Evolutionary conservation across 2,113 vertebrate genomes (phyloP), one percentile per base, ranked within the genome.

Genomic region (Anoplopoma fimbria): DNA sequence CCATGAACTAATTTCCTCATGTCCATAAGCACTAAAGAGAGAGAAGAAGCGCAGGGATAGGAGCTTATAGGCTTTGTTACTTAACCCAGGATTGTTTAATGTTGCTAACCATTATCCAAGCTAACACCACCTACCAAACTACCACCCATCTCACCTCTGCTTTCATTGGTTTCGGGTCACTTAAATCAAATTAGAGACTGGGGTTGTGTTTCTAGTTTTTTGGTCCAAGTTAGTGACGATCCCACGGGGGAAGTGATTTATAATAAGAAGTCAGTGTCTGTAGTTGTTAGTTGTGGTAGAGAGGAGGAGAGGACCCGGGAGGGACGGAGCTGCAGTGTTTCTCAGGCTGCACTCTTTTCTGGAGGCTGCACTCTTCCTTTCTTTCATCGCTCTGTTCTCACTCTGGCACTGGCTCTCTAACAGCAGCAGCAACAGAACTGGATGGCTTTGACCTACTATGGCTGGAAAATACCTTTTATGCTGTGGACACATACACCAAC

Each of bases 401-500:
- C 89, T 88, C 62, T 90, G 83, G 83, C 90, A 84, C 77, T 89
- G 83, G 82, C 92, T 91, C 84, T 89, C 87, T 89, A 91, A 93
- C 90, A 92, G 62, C 87, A 81, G 85, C 91, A 81, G 76, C 88
- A 89, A 61, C 89, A 92, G 73, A 81, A 78, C 83, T 90, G 88
- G 88, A 93, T 92, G 92, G 91, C 93, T 93, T 94, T 93, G 93
- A 86, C 88, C 90, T 82, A 84, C 87, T 90, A 69, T 91, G 91
- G 80, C 90, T 89, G 87, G 79, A 89, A 90, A 87, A 81, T 34
- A 81, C 82, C 82, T 62, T 33, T 55, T 71, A 83, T 75, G 21
- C 75, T 83, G 42, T 82, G 63, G 36, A 70, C 75, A 72, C 82
- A 78, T 80, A 75, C 51, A 57, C 38, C 55, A 29, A 53, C 72